Conservation (phyloP, 2,888 invertebrate genomes). For the Papilio elwesi region DNA sequence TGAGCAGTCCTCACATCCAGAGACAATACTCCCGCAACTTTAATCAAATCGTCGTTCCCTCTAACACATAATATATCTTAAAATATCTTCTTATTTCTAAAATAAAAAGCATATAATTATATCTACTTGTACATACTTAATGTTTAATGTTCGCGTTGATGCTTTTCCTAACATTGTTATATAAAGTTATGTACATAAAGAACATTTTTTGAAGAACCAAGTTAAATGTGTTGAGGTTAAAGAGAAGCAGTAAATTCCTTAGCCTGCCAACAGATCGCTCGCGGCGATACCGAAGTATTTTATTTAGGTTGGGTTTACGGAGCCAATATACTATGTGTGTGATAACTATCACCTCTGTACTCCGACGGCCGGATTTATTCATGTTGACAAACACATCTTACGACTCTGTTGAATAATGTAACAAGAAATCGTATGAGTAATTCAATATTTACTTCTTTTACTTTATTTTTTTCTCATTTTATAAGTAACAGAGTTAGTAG, state of each 20-base stretch:
- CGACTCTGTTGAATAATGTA: conserved; percentile 26
- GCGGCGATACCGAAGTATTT: conserved; percentile 27
- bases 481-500: too few species aligned
- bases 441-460: conserved; percentile 13
- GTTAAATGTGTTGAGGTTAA: conserved; percentile 26
- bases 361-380: not conserved
- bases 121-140: too few species aligned
- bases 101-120: too few species aligned
- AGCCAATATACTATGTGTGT: conserved; percentile 24
- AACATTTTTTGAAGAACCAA: not conserved
- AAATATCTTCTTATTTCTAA: too few species aligned
- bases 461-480: not conserved
- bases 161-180: too few species aligned
- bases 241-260: conserved; percentile 31
- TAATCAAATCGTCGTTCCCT: too few species aligned
- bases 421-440: conserved; percentile 18
- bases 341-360: conserved; percentile 18
- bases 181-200: too few species aligned
- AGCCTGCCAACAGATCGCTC: conserved; percentile 30
- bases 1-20: too few species aligned
- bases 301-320: conserved; percentile 30
- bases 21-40: too few species aligned
- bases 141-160: too few species aligned
- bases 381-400: conserved; percentile 27
- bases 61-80: too few species aligned